These are phyloP conservation scores for Pristionchus exspectatus DNA, from an alignment of 2,888 invertebrate genomes.

Conservation along the genomic window DNA sequence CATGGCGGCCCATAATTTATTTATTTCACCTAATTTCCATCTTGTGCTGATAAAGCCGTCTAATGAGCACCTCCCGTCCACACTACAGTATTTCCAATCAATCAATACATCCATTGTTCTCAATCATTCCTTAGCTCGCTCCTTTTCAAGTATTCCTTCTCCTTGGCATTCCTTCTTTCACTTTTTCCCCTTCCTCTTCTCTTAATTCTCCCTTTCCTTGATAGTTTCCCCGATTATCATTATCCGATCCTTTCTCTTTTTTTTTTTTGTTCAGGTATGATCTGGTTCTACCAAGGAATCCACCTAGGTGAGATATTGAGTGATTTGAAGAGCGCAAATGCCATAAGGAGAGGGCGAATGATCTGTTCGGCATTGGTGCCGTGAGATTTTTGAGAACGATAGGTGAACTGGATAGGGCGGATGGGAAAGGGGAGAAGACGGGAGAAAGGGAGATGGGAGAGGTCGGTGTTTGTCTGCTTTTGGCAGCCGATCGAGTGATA, in stretches of 20 bases:
- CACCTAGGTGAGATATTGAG: neutral
- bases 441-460: neutral
- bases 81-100: neutral
- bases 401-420: constrained; percentile 13
- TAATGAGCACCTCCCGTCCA: neutral
- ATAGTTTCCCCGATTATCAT: constrained; percentile 33
- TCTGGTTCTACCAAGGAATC: neutral
- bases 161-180: constrained; percentile 23
- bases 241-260: constrained; percentile 2
- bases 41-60: constrained; percentile 10
- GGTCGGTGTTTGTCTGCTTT: neutral
- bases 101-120: neutral
- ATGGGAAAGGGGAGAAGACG: neutral
- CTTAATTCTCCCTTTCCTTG: constrained; percentile 7
- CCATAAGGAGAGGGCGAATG: neutral
- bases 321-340: neutral
- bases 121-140: neutral
- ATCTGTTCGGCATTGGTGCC: neutral
- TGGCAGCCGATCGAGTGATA: neutral
- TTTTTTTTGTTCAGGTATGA: neutral
- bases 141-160: neutral
- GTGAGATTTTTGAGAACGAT: constrained; percentile 43
- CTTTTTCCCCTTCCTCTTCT: neutral
- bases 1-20: constrained; percentile 31
- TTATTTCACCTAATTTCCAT: neutral